A percentile compares a stretch with the other conserved stretches of the same genome.
phyloP scores from a whole-genome alignment of 2,113 vertebrate genomes.

The Crotophaga sulcirostris region DNA sequence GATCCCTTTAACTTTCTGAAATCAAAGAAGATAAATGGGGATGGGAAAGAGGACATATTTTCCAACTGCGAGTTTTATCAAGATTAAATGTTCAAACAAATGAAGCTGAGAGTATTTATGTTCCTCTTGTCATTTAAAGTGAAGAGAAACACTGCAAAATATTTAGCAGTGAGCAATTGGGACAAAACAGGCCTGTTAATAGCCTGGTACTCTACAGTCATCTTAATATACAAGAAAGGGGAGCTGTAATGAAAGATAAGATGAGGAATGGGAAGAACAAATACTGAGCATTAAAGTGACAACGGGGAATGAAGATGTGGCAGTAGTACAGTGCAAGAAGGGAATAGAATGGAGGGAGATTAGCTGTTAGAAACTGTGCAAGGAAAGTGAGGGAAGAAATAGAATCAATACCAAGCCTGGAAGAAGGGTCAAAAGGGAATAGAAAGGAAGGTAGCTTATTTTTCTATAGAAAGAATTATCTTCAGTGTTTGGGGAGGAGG shows the following conservation, averaged over 20 bases:
- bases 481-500: not conserved
- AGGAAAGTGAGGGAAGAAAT: not conserved
- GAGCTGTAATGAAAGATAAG: not conserved
- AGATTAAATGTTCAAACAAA: not conserved
- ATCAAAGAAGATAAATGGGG: not conserved
- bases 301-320: not conserved
- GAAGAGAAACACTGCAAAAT: not conserved
- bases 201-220: not conserved
- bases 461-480: not conserved
- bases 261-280: not conserved
- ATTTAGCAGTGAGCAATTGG: not conserved
- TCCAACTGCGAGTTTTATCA: not conserved
- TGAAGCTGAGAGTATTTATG: not conserved
- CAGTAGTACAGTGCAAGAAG: not conserved
- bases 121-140: not conserved
- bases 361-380: not conserved
- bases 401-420: not conserved
- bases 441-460: not conserved
- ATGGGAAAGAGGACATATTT: not conserved
- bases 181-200: not conserved
- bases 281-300: not conserved
- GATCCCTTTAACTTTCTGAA: not conserved
- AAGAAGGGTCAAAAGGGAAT: not conserved
- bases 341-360: not conserved
- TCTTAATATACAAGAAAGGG: not conserved